Evolutionary conservation across 2,797 vertebrate genomes (phyloP).

Genomic region (Lepus oiostolus): DNA sequence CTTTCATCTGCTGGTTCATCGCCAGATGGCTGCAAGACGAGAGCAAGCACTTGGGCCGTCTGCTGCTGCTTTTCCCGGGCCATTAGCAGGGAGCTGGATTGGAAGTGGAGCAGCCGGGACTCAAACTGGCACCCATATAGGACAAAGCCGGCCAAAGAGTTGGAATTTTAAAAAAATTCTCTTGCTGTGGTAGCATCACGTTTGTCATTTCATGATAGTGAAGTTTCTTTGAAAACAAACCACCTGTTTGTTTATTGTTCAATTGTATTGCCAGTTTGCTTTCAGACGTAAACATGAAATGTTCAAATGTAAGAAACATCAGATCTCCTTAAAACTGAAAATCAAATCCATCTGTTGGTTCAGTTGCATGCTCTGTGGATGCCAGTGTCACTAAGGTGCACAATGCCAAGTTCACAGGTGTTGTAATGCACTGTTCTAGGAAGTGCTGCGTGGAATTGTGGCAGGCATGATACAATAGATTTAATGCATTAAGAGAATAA

Average conservation of each 20-base stretch:
- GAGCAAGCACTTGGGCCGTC: no score
- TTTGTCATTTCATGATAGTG: conserved; percentile 48
- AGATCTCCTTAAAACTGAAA: conserved; percentile 82
- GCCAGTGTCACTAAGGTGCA: conserved; percentile 71
- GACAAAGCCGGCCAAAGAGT: no score
- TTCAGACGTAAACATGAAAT: conserved; percentile 1
- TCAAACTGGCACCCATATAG: no score
- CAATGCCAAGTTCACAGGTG: conserved; percentile 83
- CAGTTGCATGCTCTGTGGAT: conserved; percentile 78
- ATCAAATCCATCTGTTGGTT: conserved; percentile 79
- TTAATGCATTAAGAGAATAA: conserved; percentile 69
- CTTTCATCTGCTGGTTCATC: no score
- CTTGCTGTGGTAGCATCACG: neutral
- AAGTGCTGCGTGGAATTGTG: conserved; percentile 64
- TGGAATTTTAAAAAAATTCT: conserved; percentile 38
- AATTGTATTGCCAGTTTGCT: conserved; percentile 37
- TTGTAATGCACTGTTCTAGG: conserved; percentile 82
- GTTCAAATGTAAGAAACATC: conserved; percentile 5
- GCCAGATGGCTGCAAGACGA: no score
- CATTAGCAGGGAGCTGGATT: no score
- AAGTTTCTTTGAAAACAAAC: conserved; percentile 66
- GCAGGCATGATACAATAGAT: conserved; percentile 46
- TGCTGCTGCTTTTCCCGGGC: no score
- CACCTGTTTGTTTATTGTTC: conserved; percentile 53
- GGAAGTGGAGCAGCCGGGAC: no score